Evolutionary conservation across 2,888 invertebrate species (phyloP), one percentile per base, ranked within the genome.

Genomic region (Antitype chi): DNA sequence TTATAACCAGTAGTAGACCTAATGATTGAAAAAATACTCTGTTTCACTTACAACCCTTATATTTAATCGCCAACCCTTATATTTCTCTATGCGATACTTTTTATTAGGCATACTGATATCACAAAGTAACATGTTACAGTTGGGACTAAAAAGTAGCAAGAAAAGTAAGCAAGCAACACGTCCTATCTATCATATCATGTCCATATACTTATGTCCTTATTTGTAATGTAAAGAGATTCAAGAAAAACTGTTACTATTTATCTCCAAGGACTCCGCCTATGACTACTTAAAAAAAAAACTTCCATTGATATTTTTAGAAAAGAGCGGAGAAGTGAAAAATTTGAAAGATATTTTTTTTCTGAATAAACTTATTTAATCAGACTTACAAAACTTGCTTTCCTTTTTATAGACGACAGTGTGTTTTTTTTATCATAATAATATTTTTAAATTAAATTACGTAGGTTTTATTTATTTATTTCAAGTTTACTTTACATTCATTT

Each of bases 161-260:
- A 74, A 74, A 68, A 38, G 32, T 9, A 20, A 20, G 32, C 13
- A 20, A 20, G 28, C 15, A 72, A 72, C 66, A 67, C 9, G 66
- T 70, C 49, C 72, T 70, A 73, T 83, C 75, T 28, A 82, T 82
- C 75, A 83, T 79, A 60, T 60, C 23, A 32, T 23, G 47, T 64
- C 60, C 20, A 66, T 69, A 68, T 55, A 68, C 68, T 53, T 63
- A 53, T 70, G 20, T 62, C 52, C 72, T 60, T 63, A 73, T 64
- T 67, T 68, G 59, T 75, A 73, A 68, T 80, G 68, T 59, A 38
- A 73, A 68, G 9, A 1, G 15, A 80, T 76, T 80, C 73, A 64
- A 73, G 55, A 80, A 83, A 83, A 83, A 80, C 72, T 66, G 25
- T 62, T 3, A 67, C 55, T 57, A 20, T 57, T 57, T 60, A 74